Percentiles rank a stretch among this genome's conserved stretches.
These are phyloP conservation scores for Eilema griseolum DNA, from an alignment of 2,888 invertebrate genomes.

Conservation along the genomic window DNA sequence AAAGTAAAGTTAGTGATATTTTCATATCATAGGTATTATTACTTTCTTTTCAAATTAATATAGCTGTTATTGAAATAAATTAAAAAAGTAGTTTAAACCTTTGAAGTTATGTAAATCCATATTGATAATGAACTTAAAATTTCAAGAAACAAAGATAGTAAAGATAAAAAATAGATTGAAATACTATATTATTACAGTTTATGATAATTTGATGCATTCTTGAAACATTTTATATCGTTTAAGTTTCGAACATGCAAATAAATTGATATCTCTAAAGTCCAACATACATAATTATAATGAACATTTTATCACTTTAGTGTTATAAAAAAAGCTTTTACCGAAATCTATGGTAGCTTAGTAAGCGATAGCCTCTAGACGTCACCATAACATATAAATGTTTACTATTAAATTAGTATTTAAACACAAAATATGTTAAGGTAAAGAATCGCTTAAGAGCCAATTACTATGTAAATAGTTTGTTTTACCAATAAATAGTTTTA, in stretches of 20 bases:
- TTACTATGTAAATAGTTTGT: conserved; percentile 25
- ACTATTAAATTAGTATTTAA: conserved; percentile 34
- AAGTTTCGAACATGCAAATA: conserved; percentile 1
- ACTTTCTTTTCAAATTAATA: not conserved
- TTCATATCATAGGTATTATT: no score
- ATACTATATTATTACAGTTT: not conserved
- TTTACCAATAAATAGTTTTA: conserved; percentile 36
- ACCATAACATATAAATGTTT: conserved; percentile 15
- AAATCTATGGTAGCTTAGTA: not conserved
- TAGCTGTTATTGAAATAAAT: not conserved
- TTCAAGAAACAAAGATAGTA: not conserved
- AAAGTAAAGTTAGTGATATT: no score
- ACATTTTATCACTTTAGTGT: not conserved
- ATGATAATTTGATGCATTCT: conserved; percentile 1
- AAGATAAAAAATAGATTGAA: not conserved
- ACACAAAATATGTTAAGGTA: conserved; percentile 26
- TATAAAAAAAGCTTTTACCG: not conserved
- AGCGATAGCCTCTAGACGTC: not conserved
- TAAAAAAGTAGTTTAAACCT: not conserved
- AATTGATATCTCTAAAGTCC: not conserved
- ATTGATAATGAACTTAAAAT: not conserved
- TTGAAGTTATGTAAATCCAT: not conserved
- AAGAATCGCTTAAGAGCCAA: conserved; percentile 30
- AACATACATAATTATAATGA: not conserved
- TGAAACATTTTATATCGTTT: conserved; percentile 3